phyloP scores from a whole-genome alignment of 1,140 invertebrate genomes.

The Heliconius melpomene region DNA sequence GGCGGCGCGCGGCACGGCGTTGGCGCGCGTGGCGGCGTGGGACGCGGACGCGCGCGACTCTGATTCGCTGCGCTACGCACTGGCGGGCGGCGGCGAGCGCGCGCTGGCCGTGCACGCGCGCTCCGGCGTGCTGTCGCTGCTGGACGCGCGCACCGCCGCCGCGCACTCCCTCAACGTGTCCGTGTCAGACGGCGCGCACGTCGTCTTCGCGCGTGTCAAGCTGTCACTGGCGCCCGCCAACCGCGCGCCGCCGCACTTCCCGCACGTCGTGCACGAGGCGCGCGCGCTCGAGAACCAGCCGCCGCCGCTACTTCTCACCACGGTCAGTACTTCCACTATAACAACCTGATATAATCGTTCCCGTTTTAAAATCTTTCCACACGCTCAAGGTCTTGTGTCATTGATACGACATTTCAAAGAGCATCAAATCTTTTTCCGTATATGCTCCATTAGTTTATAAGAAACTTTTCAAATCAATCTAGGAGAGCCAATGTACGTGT shows the following conservation, averaged over 20 bases:
- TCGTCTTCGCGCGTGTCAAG: conserved; percentile 90
- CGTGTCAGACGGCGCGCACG: conserved; percentile 95
- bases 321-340: conserved; percentile 54
- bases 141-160: conserved; percentile 80
- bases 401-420: no score
- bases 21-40: conserved; percentile 92
- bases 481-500: no score
- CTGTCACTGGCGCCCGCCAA: conserved; percentile 92
- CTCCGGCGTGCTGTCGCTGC: conserved; percentile 84
- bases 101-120: conserved; percentile 88
- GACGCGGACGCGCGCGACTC: conserved; percentile 92
- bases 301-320: conserved; percentile 87
- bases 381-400: no score
- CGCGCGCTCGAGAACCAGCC: conserved; percentile 90
- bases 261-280: conserved; percentile 87
- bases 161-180: conserved; percentile 87
- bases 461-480: no score
- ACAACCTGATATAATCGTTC: no score
- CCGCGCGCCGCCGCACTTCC: conserved; percentile 89
- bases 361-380: no score
- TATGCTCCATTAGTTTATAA: no score
- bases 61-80: conserved; percentile 88
- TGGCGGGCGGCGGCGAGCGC: conserved; percentile 87
- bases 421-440: no score
- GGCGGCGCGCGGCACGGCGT: conserved; percentile 91